Conservation (phyloP, 2,113 vertebrate genomes). For the Cryptotis parvus region DNA sequence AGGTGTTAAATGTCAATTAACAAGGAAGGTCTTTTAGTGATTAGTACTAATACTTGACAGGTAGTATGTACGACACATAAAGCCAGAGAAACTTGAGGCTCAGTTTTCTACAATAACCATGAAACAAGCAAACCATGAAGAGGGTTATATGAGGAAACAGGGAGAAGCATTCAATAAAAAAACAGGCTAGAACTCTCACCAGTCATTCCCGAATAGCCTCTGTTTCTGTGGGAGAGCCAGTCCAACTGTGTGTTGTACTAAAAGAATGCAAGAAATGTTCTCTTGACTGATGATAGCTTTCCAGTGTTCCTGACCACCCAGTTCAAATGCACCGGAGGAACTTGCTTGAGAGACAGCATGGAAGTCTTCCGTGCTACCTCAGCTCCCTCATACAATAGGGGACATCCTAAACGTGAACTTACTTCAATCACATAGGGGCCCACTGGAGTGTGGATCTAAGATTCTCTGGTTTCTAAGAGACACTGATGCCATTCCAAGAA, state of each 20-base stretch:
- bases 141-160: neutral
- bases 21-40: neutral
- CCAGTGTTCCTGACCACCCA: neutral
- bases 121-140: neutral
- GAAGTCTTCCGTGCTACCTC: no score
- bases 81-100: neutral
- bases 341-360: neutral
- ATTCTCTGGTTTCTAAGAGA: no score
- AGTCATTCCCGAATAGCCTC: neutral
- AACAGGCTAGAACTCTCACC: neutral
- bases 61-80: neutral
- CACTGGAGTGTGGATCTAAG: no score
- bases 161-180: neutral
- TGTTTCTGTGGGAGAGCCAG: neutral
- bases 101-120: neutral
- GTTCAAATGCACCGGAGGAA: neutral
- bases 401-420: no score
- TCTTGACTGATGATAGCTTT: conserved; percentile 12
- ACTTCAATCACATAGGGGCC: no score
- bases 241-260: neutral
- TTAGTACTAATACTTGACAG: neutral
- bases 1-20: neutral
- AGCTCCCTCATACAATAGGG: no score
- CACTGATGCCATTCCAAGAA: no score
- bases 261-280: neutral